A percentile compares a stretch with the other conserved stretches of the same genome.
phyloP scores from a whole-genome alignment of 1,140 invertebrate species.

The Pinna nobilis region DNA sequence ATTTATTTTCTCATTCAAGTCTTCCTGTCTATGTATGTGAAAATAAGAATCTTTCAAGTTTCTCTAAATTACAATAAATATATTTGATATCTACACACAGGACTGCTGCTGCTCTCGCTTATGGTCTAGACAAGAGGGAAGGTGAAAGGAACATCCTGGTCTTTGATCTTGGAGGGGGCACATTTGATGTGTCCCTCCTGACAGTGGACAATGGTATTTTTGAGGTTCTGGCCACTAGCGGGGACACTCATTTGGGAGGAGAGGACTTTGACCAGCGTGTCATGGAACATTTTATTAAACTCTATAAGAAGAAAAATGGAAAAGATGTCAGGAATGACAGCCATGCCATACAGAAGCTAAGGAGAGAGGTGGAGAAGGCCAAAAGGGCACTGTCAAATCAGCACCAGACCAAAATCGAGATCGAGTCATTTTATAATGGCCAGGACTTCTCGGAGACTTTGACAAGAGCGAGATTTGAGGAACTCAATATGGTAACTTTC shows the following conservation, averaged over 20 bases:
- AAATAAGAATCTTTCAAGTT: too few relatives aligned
- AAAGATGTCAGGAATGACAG: slow-evolving; percentile 96
- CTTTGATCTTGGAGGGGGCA: slow-evolving; percentile 99
- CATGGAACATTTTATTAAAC: slow-evolving; percentile 98
- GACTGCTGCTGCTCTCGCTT: slow-evolving; percentile 99
- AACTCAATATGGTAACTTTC: slow-evolving; percentile 91
- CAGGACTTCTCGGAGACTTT: slow-evolving; percentile 99
- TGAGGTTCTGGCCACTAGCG: slow-evolving; percentile 95
- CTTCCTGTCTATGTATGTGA: not conserved
- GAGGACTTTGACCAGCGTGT: slow-evolving; percentile 99
- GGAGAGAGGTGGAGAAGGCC: slow-evolving; percentile 98
- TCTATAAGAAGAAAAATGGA: slow-evolving; percentile 99
- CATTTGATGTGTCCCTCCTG: slow-evolving; percentile 98
- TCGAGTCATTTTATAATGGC: slow-evolving; percentile 99
- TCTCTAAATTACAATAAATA: too few relatives aligned
- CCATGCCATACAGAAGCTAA: slow-evolving; percentile 94
- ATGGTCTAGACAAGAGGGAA: slow-evolving; percentile 98
- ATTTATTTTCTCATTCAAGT: not conserved
- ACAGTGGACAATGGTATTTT: slow-evolving; percentile 98
- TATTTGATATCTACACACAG: too few relatives aligned
- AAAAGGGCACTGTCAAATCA: slow-evolving; percentile 95
- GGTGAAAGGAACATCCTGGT: slow-evolving; percentile 98
- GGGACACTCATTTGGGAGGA: slow-evolving; percentile 95
- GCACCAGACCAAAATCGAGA: slow-evolving; percentile 98
- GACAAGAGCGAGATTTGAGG: slow-evolving; percentile 99